Evolutionary conservation across 2,113 vertebrate genomes (phyloP).

Genomic region (Vulpes vulpes): DNA sequence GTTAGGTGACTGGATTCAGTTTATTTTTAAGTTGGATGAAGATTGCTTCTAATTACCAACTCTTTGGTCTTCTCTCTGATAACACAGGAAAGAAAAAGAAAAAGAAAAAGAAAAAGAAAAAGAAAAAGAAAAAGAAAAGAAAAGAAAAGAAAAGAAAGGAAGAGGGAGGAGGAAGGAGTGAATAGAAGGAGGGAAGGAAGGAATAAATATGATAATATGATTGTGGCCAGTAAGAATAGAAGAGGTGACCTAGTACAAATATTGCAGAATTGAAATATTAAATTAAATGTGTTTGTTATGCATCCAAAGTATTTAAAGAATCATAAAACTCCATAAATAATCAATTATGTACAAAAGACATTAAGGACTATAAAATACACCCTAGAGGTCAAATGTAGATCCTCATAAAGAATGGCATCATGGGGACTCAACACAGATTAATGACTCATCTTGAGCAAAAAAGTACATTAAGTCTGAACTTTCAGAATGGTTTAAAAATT

Average conservation of each 20-base stretch:
- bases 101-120: background rate
- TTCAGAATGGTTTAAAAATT: slow-evolving; percentile 60
- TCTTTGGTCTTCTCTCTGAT: background rate
- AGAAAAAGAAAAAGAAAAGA: accelerated
- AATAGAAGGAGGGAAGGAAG: background rate
- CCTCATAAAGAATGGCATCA: slow-evolving; percentile 16
- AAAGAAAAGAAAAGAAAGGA: background rate
- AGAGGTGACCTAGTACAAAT: background rate
- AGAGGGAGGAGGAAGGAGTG: background rate
- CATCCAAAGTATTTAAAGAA: slow-evolving; percentile 34
- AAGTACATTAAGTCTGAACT: slow-evolving; percentile 63
- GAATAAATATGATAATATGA: background rate
- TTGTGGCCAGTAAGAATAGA: background rate
- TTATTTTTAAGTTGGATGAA: background rate
- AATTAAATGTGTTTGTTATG: background rate
- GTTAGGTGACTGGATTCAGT: background rate
- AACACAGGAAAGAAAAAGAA: background rate
- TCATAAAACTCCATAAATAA: slow-evolving; percentile 50
- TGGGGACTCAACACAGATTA: background rate
- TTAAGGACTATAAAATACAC: slow-evolving; percentile 44
- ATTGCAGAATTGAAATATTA: background rate
- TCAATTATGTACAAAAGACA: slow-evolving; percentile 43
- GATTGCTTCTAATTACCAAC: background rate
- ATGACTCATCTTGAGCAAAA: slow-evolving; percentile 30
- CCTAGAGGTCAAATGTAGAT: slow-evolving; percentile 30